Evolutionary conservation across 2,888 invertebrate genomes (phyloP).

Genomic region (Danaus chrysippus): DNA sequence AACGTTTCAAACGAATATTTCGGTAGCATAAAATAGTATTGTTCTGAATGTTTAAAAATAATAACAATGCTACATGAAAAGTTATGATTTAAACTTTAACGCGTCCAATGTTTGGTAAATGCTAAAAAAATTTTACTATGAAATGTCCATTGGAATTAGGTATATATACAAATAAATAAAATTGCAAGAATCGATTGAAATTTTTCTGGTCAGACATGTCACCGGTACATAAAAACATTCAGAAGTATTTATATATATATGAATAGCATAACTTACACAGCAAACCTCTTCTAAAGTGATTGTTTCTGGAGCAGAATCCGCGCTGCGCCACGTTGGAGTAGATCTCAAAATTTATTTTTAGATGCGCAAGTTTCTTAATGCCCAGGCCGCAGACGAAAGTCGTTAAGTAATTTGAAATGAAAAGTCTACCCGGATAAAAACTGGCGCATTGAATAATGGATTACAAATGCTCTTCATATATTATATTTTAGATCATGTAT

Average conservation of each 20-base stretch:
- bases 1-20: too few species aligned
- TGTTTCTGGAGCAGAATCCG: slow-evolving; percentile 26
- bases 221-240: background rate
- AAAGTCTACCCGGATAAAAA: background rate
- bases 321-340: slow-evolving; percentile 23
- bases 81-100: too few species aligned
- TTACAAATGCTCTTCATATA: background rate
- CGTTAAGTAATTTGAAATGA: slow-evolving; percentile 10
- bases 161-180: too few species aligned
- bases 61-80: too few species aligned
- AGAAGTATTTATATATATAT: slow-evolving; percentile 13
- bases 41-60: too few species aligned
- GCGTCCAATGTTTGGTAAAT: too few species aligned
- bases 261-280: slow-evolving; percentile 17
- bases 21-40: too few species aligned
- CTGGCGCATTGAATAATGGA: slow-evolving; percentile 7
- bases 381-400: slow-evolving; percentile 15
- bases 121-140: too few species aligned
- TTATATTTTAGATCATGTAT: background rate
- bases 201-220: background rate
- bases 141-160: too few species aligned
- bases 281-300: slow-evolving; percentile 23
- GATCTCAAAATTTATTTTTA: slow-evolving; percentile 25
- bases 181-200: too few species aligned
- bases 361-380: slow-evolving; percentile 25